Conservation (phyloP, 2,113 vertebrate species). For the Cathartes aura region DNA sequence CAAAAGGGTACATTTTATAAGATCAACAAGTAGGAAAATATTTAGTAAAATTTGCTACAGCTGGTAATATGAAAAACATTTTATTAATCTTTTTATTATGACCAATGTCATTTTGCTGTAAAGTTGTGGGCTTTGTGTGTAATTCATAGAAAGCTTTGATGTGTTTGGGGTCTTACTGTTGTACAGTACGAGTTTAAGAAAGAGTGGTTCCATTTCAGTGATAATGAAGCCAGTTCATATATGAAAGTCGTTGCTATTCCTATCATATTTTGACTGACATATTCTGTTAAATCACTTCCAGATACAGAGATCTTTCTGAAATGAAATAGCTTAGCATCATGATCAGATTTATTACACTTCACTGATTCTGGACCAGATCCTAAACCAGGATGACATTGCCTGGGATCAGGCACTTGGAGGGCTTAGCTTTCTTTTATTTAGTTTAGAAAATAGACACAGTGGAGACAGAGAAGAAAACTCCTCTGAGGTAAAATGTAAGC, state of each 20-base stretch:
- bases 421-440: not conserved
- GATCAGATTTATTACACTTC: not conserved
- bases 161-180: not conserved
- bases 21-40: not conserved
- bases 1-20: not conserved
- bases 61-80: not conserved
- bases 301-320: not conserved
- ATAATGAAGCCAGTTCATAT: not conserved
- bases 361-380: not conserved
- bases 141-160: not conserved
- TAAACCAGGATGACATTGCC: not conserved
- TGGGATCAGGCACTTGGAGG: not conserved
- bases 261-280: not conserved
- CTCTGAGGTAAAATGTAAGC: not conserved
- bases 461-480: not conserved
- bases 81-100: not conserved
- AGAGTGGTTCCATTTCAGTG: not conserved
- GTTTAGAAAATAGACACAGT: not conserved
- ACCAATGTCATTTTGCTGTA: not conserved
- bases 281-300: not conserved
- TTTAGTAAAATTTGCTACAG: not conserved
- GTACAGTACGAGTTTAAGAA: not conserved
- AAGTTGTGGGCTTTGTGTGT: not conserved
- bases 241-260: not conserved
- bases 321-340: not conserved